Evolutionary conservation across 2,113 vertebrate species (phyloP).

Genomic region (Fulica atra): DNA sequence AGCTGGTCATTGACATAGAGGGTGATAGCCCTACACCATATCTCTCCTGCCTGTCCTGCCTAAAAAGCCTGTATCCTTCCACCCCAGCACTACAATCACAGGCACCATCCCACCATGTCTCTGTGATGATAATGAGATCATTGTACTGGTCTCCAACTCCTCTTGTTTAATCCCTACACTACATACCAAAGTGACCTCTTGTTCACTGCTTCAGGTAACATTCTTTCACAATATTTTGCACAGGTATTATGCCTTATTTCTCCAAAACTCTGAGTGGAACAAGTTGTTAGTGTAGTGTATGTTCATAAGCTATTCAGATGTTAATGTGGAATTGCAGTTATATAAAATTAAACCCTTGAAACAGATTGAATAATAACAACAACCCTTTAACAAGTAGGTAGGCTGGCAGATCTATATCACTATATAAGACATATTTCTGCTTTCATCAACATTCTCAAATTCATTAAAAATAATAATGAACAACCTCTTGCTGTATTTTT

Average conservation of each 20-base stretch:
- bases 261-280: not conserved
- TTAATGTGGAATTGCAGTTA: not conserved
- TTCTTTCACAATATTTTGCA: not conserved
- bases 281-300: not conserved
- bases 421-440: not conserved
- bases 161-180: too few species aligned
- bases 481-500: not conserved
- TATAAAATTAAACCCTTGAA: not conserved
- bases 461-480: not conserved
- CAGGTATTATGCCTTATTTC: not conserved
- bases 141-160: too few species aligned
- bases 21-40: too few species aligned
- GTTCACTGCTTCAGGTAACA: not conserved
- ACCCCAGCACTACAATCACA: too few species aligned
- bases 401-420: not conserved
- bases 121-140: too few species aligned
- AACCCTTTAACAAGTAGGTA: not conserved
- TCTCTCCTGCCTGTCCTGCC: too few species aligned
- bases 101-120: too few species aligned
- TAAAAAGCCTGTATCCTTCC: too few species aligned
- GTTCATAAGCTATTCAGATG: not conserved
- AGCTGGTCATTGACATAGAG: too few species aligned
- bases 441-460: not conserved
- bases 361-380: not conserved
- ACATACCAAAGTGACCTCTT: not conserved